Percentiles rank a stretch among this genome's conserved stretches.
Conservation (phyloP, 2,113 vertebrate genomes). For the Corythaeola cristata region DNA sequence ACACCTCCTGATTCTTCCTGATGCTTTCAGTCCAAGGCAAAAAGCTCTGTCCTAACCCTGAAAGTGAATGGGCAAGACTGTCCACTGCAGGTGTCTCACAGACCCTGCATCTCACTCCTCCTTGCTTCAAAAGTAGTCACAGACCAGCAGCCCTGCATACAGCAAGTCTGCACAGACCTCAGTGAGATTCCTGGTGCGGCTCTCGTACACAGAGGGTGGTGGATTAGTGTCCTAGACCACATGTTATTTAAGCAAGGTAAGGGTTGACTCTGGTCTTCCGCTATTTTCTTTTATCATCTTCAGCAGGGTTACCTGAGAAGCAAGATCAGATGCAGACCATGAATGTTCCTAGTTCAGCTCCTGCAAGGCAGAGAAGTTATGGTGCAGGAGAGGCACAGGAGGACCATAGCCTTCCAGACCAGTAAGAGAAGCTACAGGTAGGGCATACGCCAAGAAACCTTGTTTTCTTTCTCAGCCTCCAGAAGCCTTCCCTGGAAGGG, state of each 20-base stretch:
- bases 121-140: background rate
- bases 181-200: background rate
- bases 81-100: background rate
- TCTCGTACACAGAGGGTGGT: background rate
- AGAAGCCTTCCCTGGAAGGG: background rate
- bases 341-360: background rate
- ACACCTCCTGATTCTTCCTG: background rate
- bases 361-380: background rate
- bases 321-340: background rate
- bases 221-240: background rate
- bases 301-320: background rate
- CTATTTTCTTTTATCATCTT: background rate
- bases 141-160: background rate
- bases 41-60: background rate
- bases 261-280: background rate
- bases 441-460: background rate
- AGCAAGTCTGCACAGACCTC: background rate
- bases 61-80: background rate
- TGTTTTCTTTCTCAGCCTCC: background rate
- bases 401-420: background rate
- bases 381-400: background rate
- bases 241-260: background rate
- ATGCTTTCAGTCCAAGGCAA: background rate
- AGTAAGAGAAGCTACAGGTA: background rate
- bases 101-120: background rate